Base-by-base conservation (phyloP, 2,113 vertebrate species). In the Cathartes aura region DNA sequence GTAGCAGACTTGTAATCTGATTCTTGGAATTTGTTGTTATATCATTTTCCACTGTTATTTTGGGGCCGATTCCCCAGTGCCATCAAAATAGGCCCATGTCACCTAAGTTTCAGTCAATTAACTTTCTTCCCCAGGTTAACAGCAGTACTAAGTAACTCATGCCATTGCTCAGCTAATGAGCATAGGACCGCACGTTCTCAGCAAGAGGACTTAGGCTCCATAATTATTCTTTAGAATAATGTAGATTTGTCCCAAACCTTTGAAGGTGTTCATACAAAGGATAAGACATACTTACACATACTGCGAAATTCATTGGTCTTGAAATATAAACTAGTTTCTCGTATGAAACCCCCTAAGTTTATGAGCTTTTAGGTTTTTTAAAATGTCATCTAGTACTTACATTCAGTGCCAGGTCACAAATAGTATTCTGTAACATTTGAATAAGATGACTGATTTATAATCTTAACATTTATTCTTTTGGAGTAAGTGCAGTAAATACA, bases 1-100 rank as follows among this genome's bases (percentile, higher is more conserved):
- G 68, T 43, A 89, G 72, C 59, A 91, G 72, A 56, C 34, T 62
- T 71, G 95, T 59, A 92, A 91, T 53, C 42, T 17, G 71, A 66
- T 55, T 66, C 91, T n/a, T 62, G n/a, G 38, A n/a, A 27, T 29
- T 76, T 56, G 34, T 62, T 75, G 15, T 68, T 70, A 8, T 7
- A 56, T 7, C 5, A 3, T 58, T 96, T 94, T 56, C 38, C 56
- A 74, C 42, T 45, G 45, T 26, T 90, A 60, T 60, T 96, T 80
- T 56, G 79, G 80, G 86, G 50, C n/a, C 66, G 24, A 66, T 63
- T 84, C 38, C 56, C 43, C 20, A 27, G 26, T 36, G 64, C 34
- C 62, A 36, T 63, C 40, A 55, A 84, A 86, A 87, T 5, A 87
- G 59, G 15, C 26, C 47, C 56, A 43, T 3, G 7, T 42, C 71